Percentiles rank a stretch among this genome's conserved stretches.
Conservation (phyloP, 1,140 invertebrate genomes). For the Neodiprion lecontei region DNA sequence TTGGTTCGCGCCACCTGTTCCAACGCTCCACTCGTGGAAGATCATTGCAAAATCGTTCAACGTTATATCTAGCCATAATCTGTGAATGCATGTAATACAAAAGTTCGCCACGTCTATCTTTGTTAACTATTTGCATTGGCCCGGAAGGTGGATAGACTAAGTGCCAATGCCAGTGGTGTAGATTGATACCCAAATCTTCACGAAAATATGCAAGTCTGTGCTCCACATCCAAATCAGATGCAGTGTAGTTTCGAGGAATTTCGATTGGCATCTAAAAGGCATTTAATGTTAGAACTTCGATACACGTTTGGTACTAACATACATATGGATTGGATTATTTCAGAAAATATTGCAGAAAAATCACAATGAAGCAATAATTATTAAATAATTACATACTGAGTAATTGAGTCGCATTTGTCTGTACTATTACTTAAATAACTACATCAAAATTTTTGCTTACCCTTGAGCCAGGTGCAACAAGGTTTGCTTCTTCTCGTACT, state of each 20-base stretch:
- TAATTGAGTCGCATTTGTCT: no score
- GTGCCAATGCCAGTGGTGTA: conserved; percentile 81
- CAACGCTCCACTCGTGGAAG: conserved; percentile 34
- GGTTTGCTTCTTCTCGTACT: conserved; percentile 60
- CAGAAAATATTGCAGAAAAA: background rate
- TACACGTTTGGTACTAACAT: background rate
- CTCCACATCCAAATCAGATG: conserved; percentile 68
- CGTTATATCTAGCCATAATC: conserved; percentile 59
- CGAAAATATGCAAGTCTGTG: conserved; percentile 73
- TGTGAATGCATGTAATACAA: conserved; percentile 80
- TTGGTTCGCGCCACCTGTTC: conserved; percentile 33
- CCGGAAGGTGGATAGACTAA: conserved; percentile 69
- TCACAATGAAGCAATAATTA: background rate
- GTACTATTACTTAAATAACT: no score
- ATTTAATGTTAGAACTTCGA: background rate
- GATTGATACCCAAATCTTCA: conserved; percentile 70
- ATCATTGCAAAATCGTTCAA: conserved; percentile 43
- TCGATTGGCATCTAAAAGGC: conserved; percentile 59
- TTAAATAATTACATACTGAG: background rate
- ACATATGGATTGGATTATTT: background rate
- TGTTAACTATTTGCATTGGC: conserved; percentile 60
- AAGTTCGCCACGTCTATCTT: conserved; percentile 74
- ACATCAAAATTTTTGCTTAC: conserved; percentile 19
- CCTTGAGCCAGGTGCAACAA: conserved; percentile 34
- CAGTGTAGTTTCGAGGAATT: conserved; percentile 72